Percentiles rank a stretch among this genome's conserved stretches.
Evolutionary conservation across 2,888 invertebrate genomes (phyloP).

Genomic region (Brachypterus glaber): DNA sequence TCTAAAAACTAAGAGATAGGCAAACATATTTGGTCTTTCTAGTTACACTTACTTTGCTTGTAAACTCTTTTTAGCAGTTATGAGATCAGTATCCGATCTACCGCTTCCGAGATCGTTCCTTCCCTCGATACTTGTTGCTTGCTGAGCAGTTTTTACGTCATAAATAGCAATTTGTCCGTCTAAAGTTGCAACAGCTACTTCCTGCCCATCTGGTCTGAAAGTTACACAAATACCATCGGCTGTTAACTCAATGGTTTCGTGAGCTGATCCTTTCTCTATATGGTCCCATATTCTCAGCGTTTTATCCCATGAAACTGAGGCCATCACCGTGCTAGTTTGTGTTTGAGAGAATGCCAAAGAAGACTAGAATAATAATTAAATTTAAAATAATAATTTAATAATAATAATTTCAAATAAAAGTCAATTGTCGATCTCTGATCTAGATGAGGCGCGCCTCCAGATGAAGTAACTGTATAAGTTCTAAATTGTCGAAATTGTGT

Average conservation of each 20-base stretch:
- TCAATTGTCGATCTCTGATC: too few relatives aligned
- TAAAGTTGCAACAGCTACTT: conserved; percentile 86
- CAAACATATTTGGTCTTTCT: too few relatives aligned
- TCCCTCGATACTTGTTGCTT: conserved; percentile 77
- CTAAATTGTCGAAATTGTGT: background rate
- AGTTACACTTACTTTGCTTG: conserved; percentile 71
- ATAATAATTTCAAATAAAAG: too few relatives aligned
- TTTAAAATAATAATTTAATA: too few relatives aligned
- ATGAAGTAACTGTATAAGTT: background rate
- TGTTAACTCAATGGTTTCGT: conserved; percentile 69
- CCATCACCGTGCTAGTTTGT: conserved; percentile 62
- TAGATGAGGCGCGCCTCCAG: too few relatives aligned
- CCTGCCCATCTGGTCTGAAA: conserved; percentile 83
- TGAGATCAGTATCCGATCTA: conserved; percentile 68
- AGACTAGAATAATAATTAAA: conserved; percentile 51
- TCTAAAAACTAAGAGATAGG: too few relatives aligned
- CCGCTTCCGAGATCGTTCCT: conserved; percentile 82
- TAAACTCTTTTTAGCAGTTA: conserved; percentile 77
- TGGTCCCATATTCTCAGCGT: conserved; percentile 88
- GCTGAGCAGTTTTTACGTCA: conserved; percentile 58
- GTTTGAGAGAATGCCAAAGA: conserved; percentile 71
- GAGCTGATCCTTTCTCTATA: conserved; percentile 67
- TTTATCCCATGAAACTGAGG: conserved; percentile 92
- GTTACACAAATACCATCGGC: conserved; percentile 77
- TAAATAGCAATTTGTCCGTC: conserved; percentile 80